Conservation (phyloP, 1,140 invertebrate species). For the Neomicropteryx cornuta region DNA sequence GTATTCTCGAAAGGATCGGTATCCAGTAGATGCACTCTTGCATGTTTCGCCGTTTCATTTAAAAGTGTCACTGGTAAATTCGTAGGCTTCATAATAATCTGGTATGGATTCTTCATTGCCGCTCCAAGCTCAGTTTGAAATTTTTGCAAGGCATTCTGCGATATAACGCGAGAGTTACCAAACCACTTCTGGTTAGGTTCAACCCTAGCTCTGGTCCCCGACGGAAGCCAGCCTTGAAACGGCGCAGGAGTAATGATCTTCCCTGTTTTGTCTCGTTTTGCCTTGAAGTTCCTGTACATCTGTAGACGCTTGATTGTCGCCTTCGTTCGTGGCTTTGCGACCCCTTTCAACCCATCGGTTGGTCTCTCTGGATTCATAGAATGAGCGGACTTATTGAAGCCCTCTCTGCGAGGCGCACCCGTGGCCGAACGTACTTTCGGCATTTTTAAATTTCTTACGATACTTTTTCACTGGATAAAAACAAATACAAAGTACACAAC, state of each 20-base stretch:
- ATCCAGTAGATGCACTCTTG: slow-evolving; percentile 88
- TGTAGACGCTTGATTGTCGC: slow-evolving; percentile 91
- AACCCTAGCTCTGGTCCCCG: slow-evolving; percentile 85
- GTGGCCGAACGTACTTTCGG: slow-evolving; percentile 55
- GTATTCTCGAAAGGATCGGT: slow-evolving; percentile 90
- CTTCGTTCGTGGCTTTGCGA: slow-evolving; percentile 75
- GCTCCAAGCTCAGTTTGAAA: slow-evolving; percentile 95
- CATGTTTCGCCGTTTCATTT: slow-evolving; percentile 85
- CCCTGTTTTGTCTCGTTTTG: slow-evolving; percentile 81
- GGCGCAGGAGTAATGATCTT: slow-evolving; percentile 92
- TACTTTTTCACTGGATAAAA: no score
- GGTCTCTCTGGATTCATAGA: slow-evolving; percentile 83
- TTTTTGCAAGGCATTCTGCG: slow-evolving; percentile 89
- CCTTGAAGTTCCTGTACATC: slow-evolving; percentile 96
- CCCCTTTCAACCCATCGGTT: slow-evolving; percentile 68
- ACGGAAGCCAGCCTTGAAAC: slow-evolving; percentile 81
- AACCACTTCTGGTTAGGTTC: slow-evolving; percentile 99
- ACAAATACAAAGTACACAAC: no score
- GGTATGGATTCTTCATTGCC: slow-evolving; percentile 91
- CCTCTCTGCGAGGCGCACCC: slow-evolving; percentile 62
- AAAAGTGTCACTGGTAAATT: slow-evolving; percentile 89
- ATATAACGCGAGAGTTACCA: slow-evolving; percentile 84
- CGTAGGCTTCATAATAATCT: slow-evolving; percentile 95
- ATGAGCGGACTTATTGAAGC: slow-evolving; percentile 66
- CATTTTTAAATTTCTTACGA: slow-evolving; percentile 40